Conservation (phyloP, 2,113 vertebrate genomes). For the Mesitornis unicolor region DNA sequence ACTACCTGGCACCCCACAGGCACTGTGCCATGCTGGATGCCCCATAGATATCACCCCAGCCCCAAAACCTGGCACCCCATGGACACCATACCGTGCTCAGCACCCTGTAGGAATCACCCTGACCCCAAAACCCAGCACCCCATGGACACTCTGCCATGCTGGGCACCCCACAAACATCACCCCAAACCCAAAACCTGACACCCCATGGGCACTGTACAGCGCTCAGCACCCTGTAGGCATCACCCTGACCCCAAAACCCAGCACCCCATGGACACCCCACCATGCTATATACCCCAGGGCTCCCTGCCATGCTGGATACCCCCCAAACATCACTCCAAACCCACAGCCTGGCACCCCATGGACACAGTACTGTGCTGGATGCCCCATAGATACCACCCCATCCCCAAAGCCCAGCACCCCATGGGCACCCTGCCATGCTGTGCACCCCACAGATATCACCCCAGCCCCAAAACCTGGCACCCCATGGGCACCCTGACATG, state of each 20-base stretch:
- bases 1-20: too few species aligned
- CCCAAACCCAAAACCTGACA: background rate
- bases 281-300: background rate
- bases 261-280: background rate
- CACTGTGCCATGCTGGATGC: too few species aligned
- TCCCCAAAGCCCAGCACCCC: too few species aligned
- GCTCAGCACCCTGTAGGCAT: background rate
- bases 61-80: too few species aligned
- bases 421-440: accelerated
- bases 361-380: too few species aligned
- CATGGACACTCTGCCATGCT: background rate
- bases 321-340: background rate
- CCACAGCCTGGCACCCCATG: too few species aligned
- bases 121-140: background rate
- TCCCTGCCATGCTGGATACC: background rate
- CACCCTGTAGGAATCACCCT: background rate
- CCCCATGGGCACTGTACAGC: too few species aligned
- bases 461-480: too few species aligned
- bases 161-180: background rate
- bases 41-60: background rate
- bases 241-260: background rate
- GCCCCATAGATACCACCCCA: background rate
- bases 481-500: background rate
- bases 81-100: too few species aligned
- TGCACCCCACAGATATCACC: background rate